phyloP scores from a whole-genome alignment of 2,113 vertebrate species.

The Alosa alosa region DNA sequence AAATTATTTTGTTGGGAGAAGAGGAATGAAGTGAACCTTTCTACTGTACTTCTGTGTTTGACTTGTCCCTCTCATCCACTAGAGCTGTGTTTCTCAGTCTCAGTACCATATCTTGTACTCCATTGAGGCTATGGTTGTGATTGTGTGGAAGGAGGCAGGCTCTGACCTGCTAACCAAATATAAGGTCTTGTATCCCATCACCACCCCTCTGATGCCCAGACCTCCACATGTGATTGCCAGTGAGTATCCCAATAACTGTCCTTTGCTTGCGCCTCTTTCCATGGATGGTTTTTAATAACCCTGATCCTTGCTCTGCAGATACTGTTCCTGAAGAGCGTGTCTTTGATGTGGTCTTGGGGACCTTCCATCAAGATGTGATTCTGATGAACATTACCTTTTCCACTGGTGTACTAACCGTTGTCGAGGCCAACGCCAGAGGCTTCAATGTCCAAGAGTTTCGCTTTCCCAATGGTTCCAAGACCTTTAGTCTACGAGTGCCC shows the following conservation, averaged over 20 bases:
- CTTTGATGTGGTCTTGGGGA: constrained; percentile 69
- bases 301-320: constrained; percentile 46
- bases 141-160: constrained; percentile 64
- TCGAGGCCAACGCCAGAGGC: constrained; percentile 60
- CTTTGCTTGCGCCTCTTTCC: neutral
- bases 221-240: constrained; percentile 55
- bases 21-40: neutral
- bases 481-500: constrained; percentile 64
- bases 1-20: neutral
- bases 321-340: constrained; percentile 51
- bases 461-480: constrained; percentile 65
- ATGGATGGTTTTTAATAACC: neutral
- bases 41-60: neutral
- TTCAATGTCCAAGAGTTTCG: constrained; percentile 55
- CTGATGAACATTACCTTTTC: constrained; percentile 73
- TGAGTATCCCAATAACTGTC: constrained; percentile 43
- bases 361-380: constrained; percentile 74
- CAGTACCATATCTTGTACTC: constrained; percentile 56
- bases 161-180: constrained; percentile 62
- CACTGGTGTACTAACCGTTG: constrained; percentile 54
- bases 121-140: constrained; percentile 70
- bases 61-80: neutral
- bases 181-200: constrained; percentile 68
- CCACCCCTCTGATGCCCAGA: constrained; percentile 47
- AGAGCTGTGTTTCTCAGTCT: constrained; percentile 58